A percentile compares a stretch with the other conserved stretches of the same genome.
These are phyloP conservation scores for Tuberolachnus salignus DNA, from an alignment of 2,888 invertebrate genomes.

Conservation along the genomic window DNA sequence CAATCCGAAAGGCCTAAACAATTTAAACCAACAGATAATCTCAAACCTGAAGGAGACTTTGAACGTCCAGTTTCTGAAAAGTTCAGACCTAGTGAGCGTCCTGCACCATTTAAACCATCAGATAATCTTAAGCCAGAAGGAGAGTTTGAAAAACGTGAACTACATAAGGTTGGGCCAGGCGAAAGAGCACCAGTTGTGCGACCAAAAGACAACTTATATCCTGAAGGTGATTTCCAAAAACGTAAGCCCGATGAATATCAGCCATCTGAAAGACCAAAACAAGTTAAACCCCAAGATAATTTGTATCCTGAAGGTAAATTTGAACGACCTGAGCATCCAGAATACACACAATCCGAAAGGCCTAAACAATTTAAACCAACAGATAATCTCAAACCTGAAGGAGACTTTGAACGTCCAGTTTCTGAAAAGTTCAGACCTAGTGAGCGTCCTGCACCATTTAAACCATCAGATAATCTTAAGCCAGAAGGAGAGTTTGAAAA, in stretches of 20 bases:
- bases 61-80: conserved; percentile 63
- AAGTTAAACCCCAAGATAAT: conserved; percentile 62
- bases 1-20: conserved; percentile 61
- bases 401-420: conserved; percentile 62
- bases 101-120: conserved; percentile 63
- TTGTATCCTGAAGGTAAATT: conserved; percentile 64
- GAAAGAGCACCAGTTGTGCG: conserved; percentile 61
- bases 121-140: conserved; percentile 63
- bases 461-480: conserved; percentile 65
- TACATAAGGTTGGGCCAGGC: conserved; percentile 61
- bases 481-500: conserved; percentile 69
- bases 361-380: conserved; percentile 63
- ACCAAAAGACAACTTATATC: conserved; percentile 65
- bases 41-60: conserved; percentile 72
- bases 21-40: conserved; percentile 60
- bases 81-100: conserved; percentile 60
- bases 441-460: conserved; percentile 65
- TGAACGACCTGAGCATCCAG: conserved; percentile 59
- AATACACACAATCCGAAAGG: conserved; percentile 64
- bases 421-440: conserved; percentile 65
- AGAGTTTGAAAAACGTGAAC: conserved; percentile 60
- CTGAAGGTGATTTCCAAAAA: conserved; percentile 64
- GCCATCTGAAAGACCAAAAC: conserved; percentile 60
- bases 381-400: conserved; percentile 61
- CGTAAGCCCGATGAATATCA: conserved; percentile 62